Conservation (phyloP, 23 tunicate species). For the Halocynthia roretzi region DNA sequence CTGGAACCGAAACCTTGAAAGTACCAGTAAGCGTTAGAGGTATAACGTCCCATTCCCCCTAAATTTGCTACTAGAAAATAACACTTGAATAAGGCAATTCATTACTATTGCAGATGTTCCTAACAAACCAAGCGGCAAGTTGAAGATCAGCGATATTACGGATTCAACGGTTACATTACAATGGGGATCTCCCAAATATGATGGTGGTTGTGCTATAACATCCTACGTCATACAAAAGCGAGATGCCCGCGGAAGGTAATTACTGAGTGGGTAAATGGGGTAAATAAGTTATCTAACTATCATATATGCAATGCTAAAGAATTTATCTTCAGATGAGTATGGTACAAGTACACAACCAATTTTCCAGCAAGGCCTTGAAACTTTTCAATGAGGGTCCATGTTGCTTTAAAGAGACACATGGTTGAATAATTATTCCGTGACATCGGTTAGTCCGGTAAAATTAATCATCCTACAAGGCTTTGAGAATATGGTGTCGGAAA, state of each 20-base stretch:
- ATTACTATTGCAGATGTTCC: conserved; percentile 50
- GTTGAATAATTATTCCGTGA: too few relatives aligned
- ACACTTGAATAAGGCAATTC: not conserved
- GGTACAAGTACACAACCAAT: too few relatives aligned
- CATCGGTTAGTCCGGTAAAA: too few relatives aligned
- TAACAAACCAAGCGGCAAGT: conserved; percentile 63
- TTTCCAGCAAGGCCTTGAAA: not conserved
- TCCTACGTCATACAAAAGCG: conserved; percentile 71
- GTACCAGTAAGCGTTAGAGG: conserved; percentile 61
- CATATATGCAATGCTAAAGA: too few relatives aligned
- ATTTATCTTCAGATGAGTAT: too few relatives aligned
- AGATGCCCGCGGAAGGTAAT: conserved; percentile 89
- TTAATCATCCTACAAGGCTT: too few relatives aligned
- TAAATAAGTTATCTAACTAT: too few relatives aligned
- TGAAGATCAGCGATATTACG: conserved; percentile 29
- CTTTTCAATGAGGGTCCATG: too few relatives aligned
- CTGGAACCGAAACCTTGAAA: conserved; percentile 50
- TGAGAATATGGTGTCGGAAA: too few relatives aligned
- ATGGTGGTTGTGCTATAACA: conserved; percentile 32
- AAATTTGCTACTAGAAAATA: not conserved
- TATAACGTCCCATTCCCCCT: not conserved
- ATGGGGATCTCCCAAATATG: conserved; percentile 55
- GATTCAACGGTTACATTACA: conserved; percentile 15
- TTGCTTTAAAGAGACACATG: not conserved
- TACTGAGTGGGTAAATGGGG: too few relatives aligned